phyloP scores from a whole-genome alignment of 1,140 invertebrate species.

The Lepidurus couesii region DNA sequence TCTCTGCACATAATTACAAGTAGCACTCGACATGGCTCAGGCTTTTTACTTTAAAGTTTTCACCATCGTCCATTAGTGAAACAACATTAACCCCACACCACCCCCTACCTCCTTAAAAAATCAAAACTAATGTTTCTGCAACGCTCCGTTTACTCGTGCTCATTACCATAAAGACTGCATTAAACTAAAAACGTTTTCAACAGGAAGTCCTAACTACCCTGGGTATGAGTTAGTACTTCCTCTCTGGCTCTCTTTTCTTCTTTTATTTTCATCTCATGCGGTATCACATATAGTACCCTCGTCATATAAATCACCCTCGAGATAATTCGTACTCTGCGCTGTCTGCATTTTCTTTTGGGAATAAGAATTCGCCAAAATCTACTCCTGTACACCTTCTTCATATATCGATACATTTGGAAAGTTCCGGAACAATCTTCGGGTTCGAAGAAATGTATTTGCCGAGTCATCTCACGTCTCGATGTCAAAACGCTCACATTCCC shows the following conservation, averaged over 20 bases:
- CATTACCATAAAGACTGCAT: not conserved
- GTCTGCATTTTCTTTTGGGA: not conserved
- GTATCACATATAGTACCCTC: not conserved
- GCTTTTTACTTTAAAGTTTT: too few species aligned
- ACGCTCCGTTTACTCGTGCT: not conserved
- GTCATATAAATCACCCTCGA: not conserved
- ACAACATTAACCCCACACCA: not conserved
- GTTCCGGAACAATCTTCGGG: too few species aligned
- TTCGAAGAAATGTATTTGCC: not conserved
- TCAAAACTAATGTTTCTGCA: not conserved
- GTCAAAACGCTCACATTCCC: slow-evolving; percentile 3
- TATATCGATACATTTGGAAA: not conserved
- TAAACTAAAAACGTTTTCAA: not conserved
- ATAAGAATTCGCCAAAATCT: not conserved
- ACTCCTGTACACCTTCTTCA: not conserved
- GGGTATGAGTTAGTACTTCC: not conserved
- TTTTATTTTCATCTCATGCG: not conserved
- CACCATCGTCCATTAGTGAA: not conserved
- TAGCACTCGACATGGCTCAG: too few species aligned
- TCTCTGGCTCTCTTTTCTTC: not conserved
- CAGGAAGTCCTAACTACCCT: not conserved
- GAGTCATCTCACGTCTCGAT: not conserved
- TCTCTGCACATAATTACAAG: too few species aligned
- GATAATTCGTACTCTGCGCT: not conserved
- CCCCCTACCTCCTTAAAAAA: not conserved